Evolutionary conservation across 2,113 vertebrate genomes (phyloP).

Genomic region (Gambusia affinis): DNA sequence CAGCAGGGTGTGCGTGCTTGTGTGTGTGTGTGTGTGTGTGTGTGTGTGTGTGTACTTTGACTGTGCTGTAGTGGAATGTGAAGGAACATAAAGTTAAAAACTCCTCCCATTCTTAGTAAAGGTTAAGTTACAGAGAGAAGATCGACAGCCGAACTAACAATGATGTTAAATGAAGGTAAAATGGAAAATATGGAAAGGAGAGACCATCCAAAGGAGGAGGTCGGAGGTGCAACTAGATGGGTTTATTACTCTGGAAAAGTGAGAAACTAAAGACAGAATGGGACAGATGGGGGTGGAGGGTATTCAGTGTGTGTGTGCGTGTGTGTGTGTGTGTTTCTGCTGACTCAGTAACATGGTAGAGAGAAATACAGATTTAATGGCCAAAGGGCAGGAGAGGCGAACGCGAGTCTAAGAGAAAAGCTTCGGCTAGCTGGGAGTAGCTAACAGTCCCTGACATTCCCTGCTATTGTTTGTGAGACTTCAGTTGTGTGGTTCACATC

Average conservation of each 20-base stretch:
- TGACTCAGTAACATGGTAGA: conserved; percentile 73
- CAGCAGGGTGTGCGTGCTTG: conserved; percentile 17
- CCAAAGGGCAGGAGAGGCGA: conserved; percentile 34
- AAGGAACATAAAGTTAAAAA: conserved; percentile 1
- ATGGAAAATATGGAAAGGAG: conserved; percentile 10
- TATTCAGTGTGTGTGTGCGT: conserved; percentile 20
- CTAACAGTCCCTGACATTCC: conserved; percentile 14
- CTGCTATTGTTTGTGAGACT: conserved; percentile 63
- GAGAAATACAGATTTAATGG: conserved; percentile 72
- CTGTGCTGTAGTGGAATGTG: conserved; percentile 45
- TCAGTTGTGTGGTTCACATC: conserved; percentile 50
- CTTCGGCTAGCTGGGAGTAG: neutral
- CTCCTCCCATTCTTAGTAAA: neutral
- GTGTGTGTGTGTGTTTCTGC: conserved; percentile 51
- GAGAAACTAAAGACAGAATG: conserved; percentile 12
- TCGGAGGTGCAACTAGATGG: no score
- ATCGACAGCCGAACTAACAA: neutral
- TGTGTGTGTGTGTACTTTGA: conserved; percentile 9
- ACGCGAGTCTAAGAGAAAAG: conserved; percentile 16
- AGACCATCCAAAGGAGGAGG: no score
- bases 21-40: neutral
- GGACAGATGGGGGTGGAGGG: neutral
- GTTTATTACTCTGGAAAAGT: neutral
- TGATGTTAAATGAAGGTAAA: neutral
- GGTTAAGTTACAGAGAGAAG: neutral